Evolutionary conservation across 2,888 invertebrate species (phyloP).

Genomic region (Eupithecia tripunctaria): DNA sequence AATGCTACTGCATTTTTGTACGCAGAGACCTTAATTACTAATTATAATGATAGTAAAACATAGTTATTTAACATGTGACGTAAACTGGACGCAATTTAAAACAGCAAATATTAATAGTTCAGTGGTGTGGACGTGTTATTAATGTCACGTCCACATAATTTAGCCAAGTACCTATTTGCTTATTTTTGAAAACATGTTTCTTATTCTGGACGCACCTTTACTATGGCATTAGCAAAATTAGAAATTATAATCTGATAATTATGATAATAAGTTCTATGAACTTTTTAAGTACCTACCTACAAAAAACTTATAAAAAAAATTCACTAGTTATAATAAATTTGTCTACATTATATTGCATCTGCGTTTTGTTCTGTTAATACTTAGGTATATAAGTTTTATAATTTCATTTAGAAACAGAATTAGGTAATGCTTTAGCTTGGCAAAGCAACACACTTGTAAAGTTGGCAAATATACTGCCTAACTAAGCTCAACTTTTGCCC

Average conservation of each 20-base stretch:
- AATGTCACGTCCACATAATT: too few species aligned
- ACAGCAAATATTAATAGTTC: too few species aligned
- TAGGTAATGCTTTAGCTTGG: neutral
- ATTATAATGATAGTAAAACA: too few species aligned
- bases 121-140: too few species aligned
- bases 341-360: neutral
- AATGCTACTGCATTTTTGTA: too few species aligned
- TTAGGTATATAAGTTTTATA: neutral
- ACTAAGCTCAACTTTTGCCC: neutral
- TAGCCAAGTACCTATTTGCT: too few species aligned
- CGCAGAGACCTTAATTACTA: too few species aligned
- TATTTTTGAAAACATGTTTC: too few species aligned
- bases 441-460: neutral
- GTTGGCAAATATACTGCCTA: neutral
- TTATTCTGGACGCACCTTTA: neutral
- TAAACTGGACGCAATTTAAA: too few species aligned
- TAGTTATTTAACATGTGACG: too few species aligned
- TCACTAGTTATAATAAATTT: neutral
- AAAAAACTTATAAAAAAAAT: neutral
- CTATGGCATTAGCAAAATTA: neutral
- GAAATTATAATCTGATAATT: neutral
- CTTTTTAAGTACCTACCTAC: neutral
- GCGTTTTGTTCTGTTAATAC: neutral
- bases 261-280: neutral
- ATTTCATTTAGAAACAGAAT: neutral